Conservation (phyloP, 2,888 invertebrate species). For the Luperina testacea region DNA sequence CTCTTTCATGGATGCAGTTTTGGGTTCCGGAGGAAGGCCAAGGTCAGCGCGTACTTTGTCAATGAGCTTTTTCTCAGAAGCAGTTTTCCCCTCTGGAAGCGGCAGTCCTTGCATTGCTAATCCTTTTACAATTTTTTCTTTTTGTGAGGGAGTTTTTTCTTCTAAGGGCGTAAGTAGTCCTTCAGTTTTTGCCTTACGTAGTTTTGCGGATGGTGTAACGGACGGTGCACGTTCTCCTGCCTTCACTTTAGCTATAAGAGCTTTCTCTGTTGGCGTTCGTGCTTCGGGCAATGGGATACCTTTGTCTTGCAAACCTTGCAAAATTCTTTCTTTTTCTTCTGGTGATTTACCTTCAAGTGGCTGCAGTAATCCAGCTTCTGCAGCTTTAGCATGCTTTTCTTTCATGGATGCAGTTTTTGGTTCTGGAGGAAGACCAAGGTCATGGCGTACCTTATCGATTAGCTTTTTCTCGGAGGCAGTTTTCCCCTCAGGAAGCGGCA, state of each 20-base stretch:
- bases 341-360: slow-evolving; percentile 64
- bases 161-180: background rate
- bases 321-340: slow-evolving; percentile 60
- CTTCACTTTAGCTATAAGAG: slow-evolving; percentile 45
- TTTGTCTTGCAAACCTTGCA: slow-evolving; percentile 48
- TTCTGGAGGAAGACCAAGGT: slow-evolving; percentile 33
- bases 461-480: background rate
- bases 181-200: slow-evolving; percentile 53
- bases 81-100: background rate
- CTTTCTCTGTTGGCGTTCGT: slow-evolving; percentile 33
- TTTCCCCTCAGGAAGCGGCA: slow-evolving; percentile 65
- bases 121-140: background rate
- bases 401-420: slow-evolving; percentile 28
- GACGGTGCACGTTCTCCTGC: background rate
- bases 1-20: background rate
- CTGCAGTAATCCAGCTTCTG: slow-evolving; percentile 12
- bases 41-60: background rate
- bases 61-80: background rate
- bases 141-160: background rate
- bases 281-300: slow-evolving; percentile 67
- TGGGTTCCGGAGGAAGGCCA: background rate
- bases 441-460: background rate
- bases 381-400: background rate
- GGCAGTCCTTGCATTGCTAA: background rate
- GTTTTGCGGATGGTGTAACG: slow-evolving; percentile 9